Conservation (phyloP, 2,113 vertebrate genomes). For the Orthonyx spaldingii region DNA sequence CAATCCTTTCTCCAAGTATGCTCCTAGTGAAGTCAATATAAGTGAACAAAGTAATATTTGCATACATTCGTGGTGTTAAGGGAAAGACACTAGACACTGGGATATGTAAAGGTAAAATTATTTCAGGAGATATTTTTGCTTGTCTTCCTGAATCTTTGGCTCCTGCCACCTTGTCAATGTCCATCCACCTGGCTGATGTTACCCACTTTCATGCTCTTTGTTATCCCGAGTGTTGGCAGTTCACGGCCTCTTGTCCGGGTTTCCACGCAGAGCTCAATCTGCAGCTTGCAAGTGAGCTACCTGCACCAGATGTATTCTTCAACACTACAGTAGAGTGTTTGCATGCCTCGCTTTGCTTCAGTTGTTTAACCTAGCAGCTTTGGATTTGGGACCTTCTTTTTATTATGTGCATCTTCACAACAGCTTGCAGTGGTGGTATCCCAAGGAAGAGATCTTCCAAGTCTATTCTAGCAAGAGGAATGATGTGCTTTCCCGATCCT, state of each 20-base stretch:
- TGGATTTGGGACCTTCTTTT: background rate
- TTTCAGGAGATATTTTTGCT: background rate
- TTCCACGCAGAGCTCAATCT: background rate
- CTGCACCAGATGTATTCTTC: background rate
- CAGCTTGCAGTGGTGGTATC: background rate
- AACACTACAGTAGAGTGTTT: background rate
- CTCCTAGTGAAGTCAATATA: background rate
- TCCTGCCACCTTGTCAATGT: background rate
- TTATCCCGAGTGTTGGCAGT: background rate
- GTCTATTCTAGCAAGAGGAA: background rate
- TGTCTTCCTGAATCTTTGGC: background rate
- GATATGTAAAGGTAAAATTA: background rate
- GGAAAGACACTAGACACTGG: background rate
- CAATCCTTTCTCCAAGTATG: background rate
- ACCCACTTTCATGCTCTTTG: background rate
- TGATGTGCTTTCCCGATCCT: rapidly evolving
- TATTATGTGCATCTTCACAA: background rate
- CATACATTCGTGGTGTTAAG: background rate
- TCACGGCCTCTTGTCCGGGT: rapidly evolving
- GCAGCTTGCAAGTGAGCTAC: background rate
- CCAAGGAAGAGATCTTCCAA: background rate
- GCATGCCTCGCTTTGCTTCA: background rate
- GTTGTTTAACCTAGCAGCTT: background rate
- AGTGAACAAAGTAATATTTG: background rate
- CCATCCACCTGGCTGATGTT: background rate